Conservation (phyloP, 2,113 vertebrate species). For the Phyllopteryx taeniolatus region DNA sequence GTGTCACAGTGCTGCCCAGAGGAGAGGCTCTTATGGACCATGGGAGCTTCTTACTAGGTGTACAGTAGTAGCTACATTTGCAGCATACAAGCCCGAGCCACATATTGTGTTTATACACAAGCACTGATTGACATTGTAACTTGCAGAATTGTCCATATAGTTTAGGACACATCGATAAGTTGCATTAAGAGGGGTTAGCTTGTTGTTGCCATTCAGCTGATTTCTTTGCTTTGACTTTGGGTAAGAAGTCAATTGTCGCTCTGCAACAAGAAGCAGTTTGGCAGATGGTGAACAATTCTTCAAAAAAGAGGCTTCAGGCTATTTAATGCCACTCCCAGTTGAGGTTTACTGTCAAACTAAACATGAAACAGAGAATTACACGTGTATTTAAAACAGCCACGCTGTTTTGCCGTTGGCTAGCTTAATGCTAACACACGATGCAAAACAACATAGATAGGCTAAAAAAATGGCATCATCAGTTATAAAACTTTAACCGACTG, state of each 20-base stretch:
- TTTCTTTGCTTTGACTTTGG: no score
- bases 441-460: background rate
- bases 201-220: no score
- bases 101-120: background rate
- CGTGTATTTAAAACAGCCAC: background rate
- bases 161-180: no score
- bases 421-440: background rate
- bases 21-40: conserved; percentile 27
- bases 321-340: background rate
- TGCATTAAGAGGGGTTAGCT: no score
- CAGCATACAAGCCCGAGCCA: background rate
- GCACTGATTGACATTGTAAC: no score
- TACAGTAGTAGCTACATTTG: background rate
- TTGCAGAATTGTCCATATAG: no score
- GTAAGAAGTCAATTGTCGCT: no score
- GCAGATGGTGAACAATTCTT: no score
- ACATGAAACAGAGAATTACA: background rate
- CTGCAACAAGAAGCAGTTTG: no score
- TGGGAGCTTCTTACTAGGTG: background rate
- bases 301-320: no score
- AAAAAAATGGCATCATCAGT: background rate
- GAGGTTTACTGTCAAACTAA: background rate
- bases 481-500: background rate
- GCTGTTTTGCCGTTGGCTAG: background rate
- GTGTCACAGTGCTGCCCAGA: conserved; percentile 41